Evolutionary conservation across 2,888 invertebrate genomes (phyloP).

Genomic region (Folsomia manolachei): DNA sequence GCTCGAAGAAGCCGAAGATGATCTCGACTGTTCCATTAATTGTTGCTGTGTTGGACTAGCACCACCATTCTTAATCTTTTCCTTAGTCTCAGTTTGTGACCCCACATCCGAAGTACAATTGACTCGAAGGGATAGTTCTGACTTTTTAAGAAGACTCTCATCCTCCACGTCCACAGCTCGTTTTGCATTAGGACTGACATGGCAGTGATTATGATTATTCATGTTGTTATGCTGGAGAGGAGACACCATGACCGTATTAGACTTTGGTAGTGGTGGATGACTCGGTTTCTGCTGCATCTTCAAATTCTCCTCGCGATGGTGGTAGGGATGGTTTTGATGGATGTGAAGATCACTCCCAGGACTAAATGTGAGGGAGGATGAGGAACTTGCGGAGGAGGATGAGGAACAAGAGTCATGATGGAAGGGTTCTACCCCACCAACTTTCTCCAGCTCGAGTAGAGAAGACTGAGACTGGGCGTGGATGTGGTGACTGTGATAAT

Average conservation of each 20-base stretch:
- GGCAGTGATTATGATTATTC: background rate
- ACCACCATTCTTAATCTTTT: conserved; percentile 24
- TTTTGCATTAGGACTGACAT: background rate
- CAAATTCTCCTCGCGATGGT: background rate
- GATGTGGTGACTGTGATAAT: too few species aligned
- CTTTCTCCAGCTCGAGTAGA: conserved; percentile 21
- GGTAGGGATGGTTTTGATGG: conserved; percentile 18
- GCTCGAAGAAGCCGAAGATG: background rate
- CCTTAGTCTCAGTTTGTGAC: conserved; percentile 40
- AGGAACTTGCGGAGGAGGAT: conserved; percentile 29
- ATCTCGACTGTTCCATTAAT: background rate
- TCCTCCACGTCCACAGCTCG: background rate
- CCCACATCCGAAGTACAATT: conserved; percentile 47
- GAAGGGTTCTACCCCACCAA: conserved; percentile 21
- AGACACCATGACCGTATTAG: conserved; percentile 43
- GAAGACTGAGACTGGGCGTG: background rate
- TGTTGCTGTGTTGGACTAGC: background rate
- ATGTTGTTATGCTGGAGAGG: conserved; percentile 42
- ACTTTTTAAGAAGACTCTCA: conserved; percentile 28
- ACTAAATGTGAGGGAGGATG: conserved; percentile 25
- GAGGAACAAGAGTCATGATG: conserved; percentile 12
- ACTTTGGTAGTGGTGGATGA: background rate
- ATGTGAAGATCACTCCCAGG: conserved; percentile 25
- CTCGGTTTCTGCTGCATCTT: background rate
- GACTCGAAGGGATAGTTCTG: conserved; percentile 40